Evolutionary conservation across 2,797 vertebrate genomes (phyloP), one percentile per base, ranked within the genome.

Genomic region (Sebastes glaucus): DNA sequence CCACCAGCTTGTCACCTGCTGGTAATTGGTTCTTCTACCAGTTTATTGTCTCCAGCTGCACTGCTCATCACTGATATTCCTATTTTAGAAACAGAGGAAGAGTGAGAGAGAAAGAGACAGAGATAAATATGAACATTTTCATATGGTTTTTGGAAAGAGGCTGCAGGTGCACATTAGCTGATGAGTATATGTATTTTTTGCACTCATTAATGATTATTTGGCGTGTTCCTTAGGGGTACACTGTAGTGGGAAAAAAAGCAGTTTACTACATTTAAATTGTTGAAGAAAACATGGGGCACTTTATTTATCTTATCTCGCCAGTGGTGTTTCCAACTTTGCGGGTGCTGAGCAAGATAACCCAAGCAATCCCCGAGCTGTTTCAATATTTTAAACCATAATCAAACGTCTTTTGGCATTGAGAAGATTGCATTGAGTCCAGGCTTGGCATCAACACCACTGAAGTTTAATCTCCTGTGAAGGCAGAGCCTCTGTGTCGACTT

Each of bases 1-100:
- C 96, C 96, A 93, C 94, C 93, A 91, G 94, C 95, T 94, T 94
- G 94, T 96, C 97, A 96, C 95, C 96, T 96, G 94, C 96, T 96
- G 95, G 95, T 97, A 98, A 97, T 97, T 97, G 97, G 95, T 96
- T 96, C 95, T 95, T 96, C 95, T 95, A 96, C 95, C 95, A 95
- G 95, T 97, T 98, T 97, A 98, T 97, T 97, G 97, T 97, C 96
- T 97, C 96, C 96, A 95, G 95, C 97, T 97, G 96, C 95, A 96
- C 91, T 93, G 93, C 96, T 96, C 96, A 96, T 96, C 96, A 95
- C 93, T 87, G 85, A 93, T 94, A 93, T 90, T 91, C 96, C 92
- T 75, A 82, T 96, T 94, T 95, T 95, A 92, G 94, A 80, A 88
- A 83, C 90, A 80, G 77, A 83, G 61, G 74, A 77, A 57, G 76